phyloP scores from a whole-genome alignment of 2,113 vertebrate species.

The Typhlomys cinereus region DNA sequence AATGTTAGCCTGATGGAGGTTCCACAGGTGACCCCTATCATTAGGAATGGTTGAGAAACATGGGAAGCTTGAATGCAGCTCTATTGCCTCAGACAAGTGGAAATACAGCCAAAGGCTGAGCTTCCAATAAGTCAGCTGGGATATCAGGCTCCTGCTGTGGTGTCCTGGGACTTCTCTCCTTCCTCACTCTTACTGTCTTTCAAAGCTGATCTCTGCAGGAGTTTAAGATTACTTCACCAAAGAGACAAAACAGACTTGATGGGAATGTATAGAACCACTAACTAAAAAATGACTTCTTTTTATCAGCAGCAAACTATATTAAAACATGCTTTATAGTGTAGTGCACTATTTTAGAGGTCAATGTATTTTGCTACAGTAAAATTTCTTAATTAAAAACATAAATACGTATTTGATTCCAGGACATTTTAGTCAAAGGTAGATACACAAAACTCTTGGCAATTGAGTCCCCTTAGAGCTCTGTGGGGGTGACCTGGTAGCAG shows the following conservation, averaged over 20 bases:
- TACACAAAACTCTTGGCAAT: background rate
- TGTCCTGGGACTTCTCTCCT: background rate
- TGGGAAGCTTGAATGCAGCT: background rate
- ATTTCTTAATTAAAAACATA: background rate
- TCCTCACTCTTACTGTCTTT: background rate
- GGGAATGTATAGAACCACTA: background rate
- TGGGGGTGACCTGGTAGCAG: background rate
- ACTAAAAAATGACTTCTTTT: background rate
- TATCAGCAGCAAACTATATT: background rate
- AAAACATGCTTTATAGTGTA: background rate
- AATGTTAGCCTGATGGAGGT: background rate
- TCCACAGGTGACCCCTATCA: slow-evolving; percentile 56
- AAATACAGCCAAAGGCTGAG: background rate
- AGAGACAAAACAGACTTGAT: background rate
- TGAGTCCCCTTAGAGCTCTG: background rate
- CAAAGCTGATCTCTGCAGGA: background rate
- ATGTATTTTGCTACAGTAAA: background rate
- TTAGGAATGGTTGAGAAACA: background rate
- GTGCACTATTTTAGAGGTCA: background rate
- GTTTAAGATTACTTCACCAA: background rate
- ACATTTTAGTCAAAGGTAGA: background rate
- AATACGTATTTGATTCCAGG: background rate
- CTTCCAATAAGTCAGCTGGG: background rate
- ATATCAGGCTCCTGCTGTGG: background rate
- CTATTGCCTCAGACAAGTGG: background rate